phyloP scores from a whole-genome alignment of 2,888 invertebrate genomes.

The Pterostichus niger region DNA sequence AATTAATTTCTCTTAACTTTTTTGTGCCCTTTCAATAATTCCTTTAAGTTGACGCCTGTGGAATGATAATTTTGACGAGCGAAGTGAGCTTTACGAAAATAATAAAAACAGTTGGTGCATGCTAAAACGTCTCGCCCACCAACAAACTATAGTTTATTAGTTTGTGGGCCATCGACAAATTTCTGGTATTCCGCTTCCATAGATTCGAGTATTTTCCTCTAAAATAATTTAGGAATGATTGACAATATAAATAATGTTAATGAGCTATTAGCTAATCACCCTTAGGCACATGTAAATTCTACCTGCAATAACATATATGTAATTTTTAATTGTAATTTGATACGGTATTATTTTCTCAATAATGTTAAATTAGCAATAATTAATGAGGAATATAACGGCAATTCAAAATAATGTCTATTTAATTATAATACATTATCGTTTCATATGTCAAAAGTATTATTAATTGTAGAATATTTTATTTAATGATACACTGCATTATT shows the following conservation, averaged over 20 bases:
- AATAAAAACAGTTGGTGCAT: too few relatives aligned
- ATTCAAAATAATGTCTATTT: conserved; percentile 19
- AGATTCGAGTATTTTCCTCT: neutral
- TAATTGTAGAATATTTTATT: neutral
- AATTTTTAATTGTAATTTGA: neutral
- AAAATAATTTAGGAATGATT: too few relatives aligned
- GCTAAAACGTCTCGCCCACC: neutral
- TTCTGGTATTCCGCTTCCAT: neutral
- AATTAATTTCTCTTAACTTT: too few relatives aligned
- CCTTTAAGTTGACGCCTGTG: too few relatives aligned
- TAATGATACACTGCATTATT: conserved; percentile 31
- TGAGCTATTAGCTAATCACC: neutral
- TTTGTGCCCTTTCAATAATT: too few relatives aligned
- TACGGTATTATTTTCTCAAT: neutral
- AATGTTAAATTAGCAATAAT: conserved; percentile 4
- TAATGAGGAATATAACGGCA: neutral
- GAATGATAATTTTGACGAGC: neutral
- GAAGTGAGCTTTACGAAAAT: neutral
- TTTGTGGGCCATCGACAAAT: neutral
- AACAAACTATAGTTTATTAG: neutral
- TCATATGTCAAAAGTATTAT: conserved; percentile 33
- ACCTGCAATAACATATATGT: too few relatives aligned
- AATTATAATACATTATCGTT: conserved; percentile 40
- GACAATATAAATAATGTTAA: neutral
- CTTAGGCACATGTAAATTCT: too few relatives aligned